phyloP scores from a whole-genome alignment of 2,797 vertebrate species.

The Phalanger gymnotis region DNA sequence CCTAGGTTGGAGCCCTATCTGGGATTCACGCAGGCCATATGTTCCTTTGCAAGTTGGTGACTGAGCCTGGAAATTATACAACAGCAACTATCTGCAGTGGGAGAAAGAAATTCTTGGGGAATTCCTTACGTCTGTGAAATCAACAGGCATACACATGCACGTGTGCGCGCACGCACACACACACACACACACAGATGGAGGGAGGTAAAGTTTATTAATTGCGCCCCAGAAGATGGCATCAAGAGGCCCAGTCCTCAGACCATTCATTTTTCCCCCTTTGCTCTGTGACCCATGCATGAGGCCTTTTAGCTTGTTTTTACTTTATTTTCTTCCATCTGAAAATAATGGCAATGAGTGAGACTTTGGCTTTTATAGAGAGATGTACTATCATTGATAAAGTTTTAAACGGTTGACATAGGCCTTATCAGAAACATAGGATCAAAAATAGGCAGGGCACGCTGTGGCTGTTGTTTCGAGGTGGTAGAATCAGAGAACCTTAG shows the following conservation, averaged over 20 bases:
- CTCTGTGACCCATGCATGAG: not conserved
- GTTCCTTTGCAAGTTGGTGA: not conserved
- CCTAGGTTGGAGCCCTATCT: not conserved
- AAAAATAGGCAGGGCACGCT: not conserved
- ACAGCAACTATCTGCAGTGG: not conserved
- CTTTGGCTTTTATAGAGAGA: not conserved
- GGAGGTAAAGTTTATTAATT: not conserved
- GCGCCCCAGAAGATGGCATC: conserved; percentile 24
- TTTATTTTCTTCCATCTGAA: conserved; percentile 29
- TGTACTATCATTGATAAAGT: not conserved
- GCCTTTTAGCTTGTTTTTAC: not conserved
- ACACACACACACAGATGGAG: not conserved
- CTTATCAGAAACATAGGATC: not conserved
- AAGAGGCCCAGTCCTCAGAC: not conserved
- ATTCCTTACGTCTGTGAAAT: not conserved
- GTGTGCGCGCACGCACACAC: too few species aligned
- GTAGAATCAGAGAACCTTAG: not conserved
- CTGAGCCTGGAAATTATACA: not conserved
- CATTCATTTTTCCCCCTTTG: not conserved
- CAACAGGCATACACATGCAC: not conserved
- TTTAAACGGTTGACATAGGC: not conserved
- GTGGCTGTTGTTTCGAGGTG: not conserved
- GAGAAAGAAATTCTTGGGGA: not conserved
- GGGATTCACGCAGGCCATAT: not conserved
- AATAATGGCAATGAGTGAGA: not conserved